Percentiles rank a stretch among this genome's conserved stretches.
phyloP scores from a whole-genome alignment of 2,888 invertebrate species.

The Malthinus seriepunctatus region DNA sequence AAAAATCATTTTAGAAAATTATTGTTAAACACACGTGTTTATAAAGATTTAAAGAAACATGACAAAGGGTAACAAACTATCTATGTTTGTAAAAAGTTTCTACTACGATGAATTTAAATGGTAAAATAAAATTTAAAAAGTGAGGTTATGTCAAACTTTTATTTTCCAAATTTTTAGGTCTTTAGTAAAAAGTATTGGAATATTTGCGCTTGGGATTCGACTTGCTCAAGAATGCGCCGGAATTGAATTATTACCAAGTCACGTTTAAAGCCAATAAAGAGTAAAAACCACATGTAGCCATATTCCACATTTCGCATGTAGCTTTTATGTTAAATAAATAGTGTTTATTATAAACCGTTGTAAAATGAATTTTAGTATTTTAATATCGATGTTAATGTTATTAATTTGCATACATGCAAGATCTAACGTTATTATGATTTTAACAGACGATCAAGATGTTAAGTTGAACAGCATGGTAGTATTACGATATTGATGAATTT shows the following conservation, averaged over 20 bases:
- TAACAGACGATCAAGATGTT: slow-evolving; percentile 87
- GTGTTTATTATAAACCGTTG: background rate
- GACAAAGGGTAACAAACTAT: background rate
- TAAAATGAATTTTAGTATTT: slow-evolving; percentile 6
- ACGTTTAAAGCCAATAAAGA: background rate
- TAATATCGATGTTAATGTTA: slow-evolving; percentile 12
- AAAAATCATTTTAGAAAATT: no score
- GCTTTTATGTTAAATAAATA: slow-evolving; percentile 9
- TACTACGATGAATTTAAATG: slow-evolving; percentile 80
- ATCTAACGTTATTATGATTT: slow-evolving; percentile 77
- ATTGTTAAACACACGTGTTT: background rate
- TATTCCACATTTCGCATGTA: background rate
- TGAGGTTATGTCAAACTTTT: slow-evolving; percentile 17
- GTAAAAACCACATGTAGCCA: background rate
- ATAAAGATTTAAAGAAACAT: background rate
- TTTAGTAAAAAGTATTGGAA: slow-evolving; percentile 76
- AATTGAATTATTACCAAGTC: slow-evolving; percentile 59
- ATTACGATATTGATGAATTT: background rate
- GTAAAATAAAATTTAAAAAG: slow-evolving; percentile 55
- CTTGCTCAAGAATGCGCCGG: slow-evolving; percentile 80
- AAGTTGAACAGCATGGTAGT: slow-evolving; percentile 76
- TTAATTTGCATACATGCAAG: slow-evolving; percentile 26
- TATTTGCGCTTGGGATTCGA: slow-evolving; percentile 76
- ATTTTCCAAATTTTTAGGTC: slow-evolving; percentile 64
- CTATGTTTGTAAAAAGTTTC: slow-evolving; percentile 61